Evolutionary conservation across 2,888 invertebrate species (phyloP).

Genomic region (Camptogramma bilineatum): DNA sequence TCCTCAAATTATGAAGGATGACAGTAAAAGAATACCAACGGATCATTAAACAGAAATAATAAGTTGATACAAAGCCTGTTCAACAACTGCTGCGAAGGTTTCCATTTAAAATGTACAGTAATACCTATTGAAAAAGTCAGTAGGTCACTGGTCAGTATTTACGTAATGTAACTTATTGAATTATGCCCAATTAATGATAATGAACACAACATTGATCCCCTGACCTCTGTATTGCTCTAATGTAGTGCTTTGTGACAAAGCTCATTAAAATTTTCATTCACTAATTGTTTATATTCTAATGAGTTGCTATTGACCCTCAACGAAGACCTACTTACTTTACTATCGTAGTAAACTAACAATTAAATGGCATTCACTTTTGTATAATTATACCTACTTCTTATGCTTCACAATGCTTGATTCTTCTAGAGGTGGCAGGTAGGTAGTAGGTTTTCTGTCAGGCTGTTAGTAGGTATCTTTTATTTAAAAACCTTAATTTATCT

Average conservation of each 20-base stretch:
- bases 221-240: constrained; percentile 15
- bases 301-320: constrained; percentile 21
- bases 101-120: constrained; percentile 13
- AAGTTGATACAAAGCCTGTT: constrained; percentile 1
- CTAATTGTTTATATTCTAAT: constrained; percentile 22
- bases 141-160: constrained; percentile 23
- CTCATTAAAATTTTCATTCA: constrained; percentile 17
- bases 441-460: no score
- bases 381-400: background rate
- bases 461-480: no score
- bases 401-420: background rate
- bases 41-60: background rate
- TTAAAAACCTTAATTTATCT: no score
- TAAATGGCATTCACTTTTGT: background rate
- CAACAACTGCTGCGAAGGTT: constrained; percentile 10
- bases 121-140: constrained; percentile 19
- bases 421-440: background rate
- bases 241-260: background rate
- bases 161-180: constrained; percentile 17
- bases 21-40: background rate
- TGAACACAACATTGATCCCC: constrained; percentile 19
- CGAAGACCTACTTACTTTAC: background rate
- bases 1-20: background rate
- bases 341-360: constrained; percentile 6
- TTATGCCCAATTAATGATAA: constrained; percentile 18